Base-by-base conservation (phyloP, 2,888 invertebrate genomes). In the Sarcophaga variegata region DNA sequence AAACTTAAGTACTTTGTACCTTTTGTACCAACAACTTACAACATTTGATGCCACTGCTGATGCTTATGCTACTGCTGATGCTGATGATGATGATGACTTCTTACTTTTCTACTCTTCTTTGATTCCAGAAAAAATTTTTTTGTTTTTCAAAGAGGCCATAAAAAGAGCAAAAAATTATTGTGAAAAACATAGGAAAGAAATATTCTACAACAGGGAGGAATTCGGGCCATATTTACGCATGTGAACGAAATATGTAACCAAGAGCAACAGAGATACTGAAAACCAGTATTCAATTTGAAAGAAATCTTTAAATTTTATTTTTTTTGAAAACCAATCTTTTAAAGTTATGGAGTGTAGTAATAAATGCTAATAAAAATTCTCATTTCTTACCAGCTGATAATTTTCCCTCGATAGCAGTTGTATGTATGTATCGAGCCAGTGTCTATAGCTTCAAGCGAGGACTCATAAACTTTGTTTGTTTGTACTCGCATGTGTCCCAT, bases 401-500 rank as follows among this genome's bases (percentile, higher is more conserved):
- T 91, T 92, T 93, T 93, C 93, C 91, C 93, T 93, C 90, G 91
- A 91, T 91, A 91, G 91, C 90, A 17, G 10, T 27, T 72, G 67
- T 76, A 74, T 84, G 67, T 76, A 74, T 83, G 90, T 37, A 37
- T 37, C 37, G 6, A 37, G 90, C 90, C 91, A 91, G 93, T 93
- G 37, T 37, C 93, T 93, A 91, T 93, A 91, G 91, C 92, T 93
- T 89, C 90, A 90, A 92, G 93, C 92, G 90, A 92, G 92, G 92
- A 89, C 87, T 84, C 81, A 75, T 49, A 79, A 85, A 84, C 62
- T 76, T 79, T 74, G 20, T 72, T 83, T 62, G n/a, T 72, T 83
- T 62, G n/a, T 63, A 69, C 63, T 17, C 25, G n/a, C 27, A 25
- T 63, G 71, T 64, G 74, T 75, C 67, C 47, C 54, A 54, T 69